These are phyloP conservation scores for Natator depressus DNA, from an alignment of 2,113 vertebrate species.

Conservation along the genomic window DNA sequence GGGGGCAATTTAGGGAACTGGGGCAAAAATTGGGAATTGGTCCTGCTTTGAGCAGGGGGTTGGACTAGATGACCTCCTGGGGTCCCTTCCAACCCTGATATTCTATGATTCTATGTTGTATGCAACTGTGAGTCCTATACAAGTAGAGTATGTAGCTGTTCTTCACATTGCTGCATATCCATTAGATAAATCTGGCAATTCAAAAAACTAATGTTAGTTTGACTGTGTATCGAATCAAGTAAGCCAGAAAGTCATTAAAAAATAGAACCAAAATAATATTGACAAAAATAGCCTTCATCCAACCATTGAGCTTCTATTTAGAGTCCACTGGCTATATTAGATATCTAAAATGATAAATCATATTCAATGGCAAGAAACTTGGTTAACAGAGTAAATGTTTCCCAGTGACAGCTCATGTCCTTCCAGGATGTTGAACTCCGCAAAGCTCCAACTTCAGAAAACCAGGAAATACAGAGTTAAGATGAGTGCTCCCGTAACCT, in stretches of 20 bases:
- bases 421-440: too few relatives aligned
- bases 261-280: neutral
- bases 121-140: neutral
- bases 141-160: neutral
- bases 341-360: neutral
- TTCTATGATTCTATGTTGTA: neutral
- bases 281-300: neutral
- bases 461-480: neutral
- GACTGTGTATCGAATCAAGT: neutral
- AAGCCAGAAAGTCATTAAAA: neutral
- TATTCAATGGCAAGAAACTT: too few relatives aligned
- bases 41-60: too few relatives aligned
- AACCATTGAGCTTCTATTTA: neutral
- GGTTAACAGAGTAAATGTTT: too few relatives aligned
- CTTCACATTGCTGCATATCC: neutral
- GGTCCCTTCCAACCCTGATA: too few relatives aligned
- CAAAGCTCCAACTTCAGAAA: neutral
- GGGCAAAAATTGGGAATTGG: too few relatives aligned
- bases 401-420: too few relatives aligned
- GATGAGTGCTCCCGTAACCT: neutral
- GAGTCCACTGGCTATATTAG: neutral
- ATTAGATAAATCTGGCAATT: neutral
- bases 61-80: too few relatives aligned
- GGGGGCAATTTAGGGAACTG: too few relatives aligned
- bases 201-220: neutral